Evolutionary conservation across 2,888 invertebrate species (phyloP).

Genomic region (Lobophora halterata): DNA sequence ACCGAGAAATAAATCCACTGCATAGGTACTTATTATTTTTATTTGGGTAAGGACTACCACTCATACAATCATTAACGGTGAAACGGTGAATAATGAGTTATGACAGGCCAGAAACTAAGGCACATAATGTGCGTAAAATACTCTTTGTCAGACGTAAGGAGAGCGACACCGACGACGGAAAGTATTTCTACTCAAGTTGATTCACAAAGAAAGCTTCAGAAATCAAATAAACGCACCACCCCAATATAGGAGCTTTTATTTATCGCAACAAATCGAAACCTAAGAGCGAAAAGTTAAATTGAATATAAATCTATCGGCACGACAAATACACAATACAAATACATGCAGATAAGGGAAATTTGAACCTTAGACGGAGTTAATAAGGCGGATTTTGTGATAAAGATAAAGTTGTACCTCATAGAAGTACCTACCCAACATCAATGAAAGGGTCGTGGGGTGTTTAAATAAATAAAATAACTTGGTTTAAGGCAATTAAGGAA

Average conservation of each 20-base stretch:
- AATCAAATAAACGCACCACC: conserved; percentile 22
- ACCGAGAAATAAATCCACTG: no score
- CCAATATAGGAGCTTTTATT: conserved; percentile 23
- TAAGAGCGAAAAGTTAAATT: conserved; percentile 32
- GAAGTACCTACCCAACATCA: conserved; percentile 39
- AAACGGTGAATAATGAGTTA: no score
- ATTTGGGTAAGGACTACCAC: no score
- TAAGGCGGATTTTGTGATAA: background rate
- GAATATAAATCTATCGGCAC: conserved; percentile 31
- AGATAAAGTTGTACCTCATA: conserved; percentile 9
- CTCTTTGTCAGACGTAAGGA: no score
- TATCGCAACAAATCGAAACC: conserved; percentile 27
- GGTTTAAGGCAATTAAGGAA: conserved; percentile 47
- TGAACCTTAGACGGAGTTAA: conserved; percentile 1
- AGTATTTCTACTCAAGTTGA: conserved; percentile 5
- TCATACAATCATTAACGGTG: no score
- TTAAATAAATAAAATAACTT: conserved; percentile 54
- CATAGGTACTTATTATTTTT: no score
- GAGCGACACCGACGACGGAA: background rate
- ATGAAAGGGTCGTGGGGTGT: conserved; percentile 41
- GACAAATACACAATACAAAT: conserved; percentile 13
- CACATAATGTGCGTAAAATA: no score
- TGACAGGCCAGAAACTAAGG: no score
- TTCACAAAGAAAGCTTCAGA: conserved; percentile 4
- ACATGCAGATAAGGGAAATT: background rate